Percentiles rank a stretch among this genome's conserved stretches.
Conservation (phyloP, 2,113 vertebrate species). For the Aptenodytes patagonicus region DNA sequence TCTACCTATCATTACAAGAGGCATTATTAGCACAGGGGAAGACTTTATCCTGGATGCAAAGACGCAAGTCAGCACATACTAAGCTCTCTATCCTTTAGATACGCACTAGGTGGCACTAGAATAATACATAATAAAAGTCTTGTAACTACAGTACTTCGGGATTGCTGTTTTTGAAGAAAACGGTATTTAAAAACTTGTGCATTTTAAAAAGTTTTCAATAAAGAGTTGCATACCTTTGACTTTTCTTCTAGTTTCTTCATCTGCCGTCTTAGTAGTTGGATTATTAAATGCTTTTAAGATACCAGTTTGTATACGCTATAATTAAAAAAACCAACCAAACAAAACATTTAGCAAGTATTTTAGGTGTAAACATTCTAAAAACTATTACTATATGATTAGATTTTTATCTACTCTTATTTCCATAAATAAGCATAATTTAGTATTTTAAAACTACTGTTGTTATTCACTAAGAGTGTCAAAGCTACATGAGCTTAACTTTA, state of each 20-base stretch:
- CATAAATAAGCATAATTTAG: neutral
- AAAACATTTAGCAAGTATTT: neutral
- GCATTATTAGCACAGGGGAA: neutral
- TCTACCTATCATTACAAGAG: neutral
- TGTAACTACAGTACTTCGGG: neutral
- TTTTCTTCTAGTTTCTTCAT: slow-evolving; percentile 94
- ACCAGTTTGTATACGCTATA: slow-evolving; percentile 90
- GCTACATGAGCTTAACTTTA: neutral
- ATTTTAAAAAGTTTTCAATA: neutral
- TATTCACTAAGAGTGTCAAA: neutral
- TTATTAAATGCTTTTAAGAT: slow-evolving; percentile 98
- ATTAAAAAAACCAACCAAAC: neutral
- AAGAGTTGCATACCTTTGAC: slow-evolving; percentile 86
- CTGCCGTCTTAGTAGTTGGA: slow-evolving; percentile 94
- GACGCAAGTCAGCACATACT: neutral
- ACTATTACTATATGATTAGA: neutral
- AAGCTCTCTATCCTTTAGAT: neutral
- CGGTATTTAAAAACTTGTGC: neutral
- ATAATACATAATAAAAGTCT: slow-evolving; percentile 16
- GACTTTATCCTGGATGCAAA: neutral
- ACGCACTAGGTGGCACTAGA: slow-evolving; percentile 81
- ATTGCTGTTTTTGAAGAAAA: neutral
- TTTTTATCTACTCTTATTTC: neutral
- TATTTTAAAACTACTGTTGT: neutral
- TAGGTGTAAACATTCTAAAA: neutral